Base-by-base conservation (phyloP, 2,888 invertebrate species). In the Ectropis crepuscularia region DNA sequence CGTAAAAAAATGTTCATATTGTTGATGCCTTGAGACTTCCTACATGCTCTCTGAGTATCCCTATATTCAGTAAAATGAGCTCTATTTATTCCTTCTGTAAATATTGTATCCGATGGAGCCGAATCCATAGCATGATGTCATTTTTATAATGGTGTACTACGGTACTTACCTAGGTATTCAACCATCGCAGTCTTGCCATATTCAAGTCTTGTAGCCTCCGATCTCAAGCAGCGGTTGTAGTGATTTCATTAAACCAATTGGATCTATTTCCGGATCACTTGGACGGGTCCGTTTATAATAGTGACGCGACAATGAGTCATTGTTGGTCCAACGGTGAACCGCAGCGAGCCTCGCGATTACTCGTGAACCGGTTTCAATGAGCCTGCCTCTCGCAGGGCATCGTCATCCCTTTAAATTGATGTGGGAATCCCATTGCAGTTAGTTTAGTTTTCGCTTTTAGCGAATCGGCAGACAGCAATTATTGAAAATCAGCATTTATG, bases 211-310 rank as follows among this genome's bases (percentile, higher is more conserved):
- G n/a, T 47, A 36, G 36, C 16, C 12, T 42, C 11, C 50, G 39
- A 39, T 51, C 41, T 28, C 51, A 47, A 57, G 50, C 16, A 41
- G 47, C 9, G 48, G 57, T 48, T 48, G 46, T 48, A 60, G 63
- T 69, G 46, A 60, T 65, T 61, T 53, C 53, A 68, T 63, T 69
- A 68, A 57, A 61, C 67, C 69, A 65, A 71, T 72, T 72, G 67
- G 43, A 54, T 76, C 78, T 79, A 78, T 79, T 78, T 79, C 80
- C 80, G 76, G 75, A 74, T 66, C 76, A 72, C 70, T 72, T 70
- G 68, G 67, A 70, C 67, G 58, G 60, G 53, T 62, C 61, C 47
- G 65, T 51, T 65, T 68, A 67, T 70, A 65, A 65, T 54, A 61
- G 61, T 71, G 70, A 71, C 70, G 70, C 48, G 70, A 63, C 59